Evolutionary conservation across 2,888 invertebrate species (phyloP), one percentile per base, ranked within the genome.

Genomic region (Punctoribates punctum): DNA sequence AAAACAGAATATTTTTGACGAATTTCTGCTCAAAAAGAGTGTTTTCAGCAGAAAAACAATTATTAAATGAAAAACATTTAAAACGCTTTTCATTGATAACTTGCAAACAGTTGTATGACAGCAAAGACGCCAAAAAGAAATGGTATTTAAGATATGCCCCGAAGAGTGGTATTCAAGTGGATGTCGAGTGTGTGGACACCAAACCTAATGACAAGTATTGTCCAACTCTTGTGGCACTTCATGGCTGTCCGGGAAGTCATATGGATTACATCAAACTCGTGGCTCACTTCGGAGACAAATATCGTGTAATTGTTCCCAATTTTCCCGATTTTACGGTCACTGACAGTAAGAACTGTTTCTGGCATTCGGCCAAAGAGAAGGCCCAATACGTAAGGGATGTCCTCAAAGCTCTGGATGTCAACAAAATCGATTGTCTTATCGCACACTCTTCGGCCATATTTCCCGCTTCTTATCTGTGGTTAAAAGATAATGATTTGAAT

Each of bases 361-460:
- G 75, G 75, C 75, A 75, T 42, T 75, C 75, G n/a, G 75, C 72
- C n/a, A 72, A 75, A 75, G 75, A 75, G 34, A 75, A 73, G 27
- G 25, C 75, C 2, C 48, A 73, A 62, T 72, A 72, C 20, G 23
- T 75, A 11, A 54, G 27, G 13, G 75, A 75, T 27, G 46, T 75
- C 15, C 15, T 75, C 0, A 11, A 17, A n/a, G 13, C 48, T 11
- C 9, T 75, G 27, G 48, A 72, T 15, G 48, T 75, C 17, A 29
- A 15, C 0, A 1, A 8, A 17, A 51, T 75, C 11, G 72, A 75
- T 73, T 75, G 75, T 75, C 51, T 75, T 0, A 46, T 75, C 9
- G n/a, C 34, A 5, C 75, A 75, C 27, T 75, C 75, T 5, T 15
- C 72, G 54, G 46, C 73, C 5, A 54, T 54, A 8, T 75, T 72